Base-by-base conservation (phyloP, 2,797 vertebrate species). In the Threskiornis aethiopicus region DNA sequence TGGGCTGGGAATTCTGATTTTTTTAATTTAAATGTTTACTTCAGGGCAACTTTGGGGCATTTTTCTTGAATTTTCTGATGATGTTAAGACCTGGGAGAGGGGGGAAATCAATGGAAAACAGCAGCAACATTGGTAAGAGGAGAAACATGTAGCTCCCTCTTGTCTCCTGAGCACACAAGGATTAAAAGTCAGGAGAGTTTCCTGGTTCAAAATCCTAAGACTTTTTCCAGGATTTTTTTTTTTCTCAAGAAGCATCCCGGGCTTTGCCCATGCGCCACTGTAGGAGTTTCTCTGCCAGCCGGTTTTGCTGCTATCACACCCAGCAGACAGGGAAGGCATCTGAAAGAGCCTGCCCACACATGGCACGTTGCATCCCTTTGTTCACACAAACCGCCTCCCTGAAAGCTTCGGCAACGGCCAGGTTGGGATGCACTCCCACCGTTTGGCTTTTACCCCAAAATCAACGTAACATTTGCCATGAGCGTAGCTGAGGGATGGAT, bases 1-100 rank as follows among this genome's bases (percentile, higher is more conserved):
- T 58, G 66, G 80, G 66, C 57, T 46, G 58, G 33, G 76, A 67
- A 72, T 88, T 62, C 39, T 75, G 86, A 84, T 77, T 51, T 78
- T 84, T 89, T 89, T 81, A 58, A 91, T 89, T 90, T 78, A 22
- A 79, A 22, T 82, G 75, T 93, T 92, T 82, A 71, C 58, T 94
- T 85, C 78, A 67, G 62, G 80, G 80, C 24, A 88, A 66, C 28
- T 85, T 79, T 5, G 39, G 62, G 66, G 31, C 44, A 37, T 81
- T 69, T 91, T 75, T 61, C 57, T 87, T 41, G 37, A 47, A 44
- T 73, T 61, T 82, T 54, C 46, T 82, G 37, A 37, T 0, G 1
- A 18, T 19, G 42, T 33, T 65, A 46, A 94, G 58, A 65, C 33
- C 25, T 8, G 33, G 46, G 35, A 16, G 47, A 42, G 4, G 31